Base-by-base conservation (phyloP, 2,797 vertebrate species). In the Cyclopterus lumpus region DNA sequence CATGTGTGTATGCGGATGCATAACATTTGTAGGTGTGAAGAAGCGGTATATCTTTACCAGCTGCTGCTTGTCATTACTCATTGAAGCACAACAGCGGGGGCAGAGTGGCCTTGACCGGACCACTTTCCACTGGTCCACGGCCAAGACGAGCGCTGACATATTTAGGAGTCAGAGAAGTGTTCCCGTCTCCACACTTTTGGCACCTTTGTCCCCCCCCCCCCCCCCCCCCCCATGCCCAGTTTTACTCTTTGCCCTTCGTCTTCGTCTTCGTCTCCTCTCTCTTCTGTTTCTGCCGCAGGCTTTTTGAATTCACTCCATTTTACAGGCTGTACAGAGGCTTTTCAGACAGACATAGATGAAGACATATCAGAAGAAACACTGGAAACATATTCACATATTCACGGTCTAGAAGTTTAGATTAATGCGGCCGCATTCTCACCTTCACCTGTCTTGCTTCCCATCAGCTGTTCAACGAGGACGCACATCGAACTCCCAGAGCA, bases 391-490 rank as follows among this genome's bases (percentile, higher is more conserved):
- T 70, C 8, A 16, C 20, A n/a, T 38, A 6, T 34, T 68, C 6
- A 20, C 48, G 4, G 4, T 9, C 53, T 69, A 10, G 46, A 73
- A 36, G 16, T 28, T 49, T 8, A 10, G 6, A 48, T 40, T 32
- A 10, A 6, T 15, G 11, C 5, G 0, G 7, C 22, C 15, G 1
- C 36, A 38, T 58, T 67, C 7, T 67, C 5, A 49, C 30, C 28
- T 36, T 49, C 14, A 1, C 64, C 9, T 83, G 36, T 81, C 20
- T 79, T 64, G 3, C 84, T 80, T 26, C 48, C 66, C 38, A 15
- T 16, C 88, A 97, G 96, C 96, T 36, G 96, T 97, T 3, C 96
- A 97, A 74, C 92, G 96, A 51, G 96, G 96, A 42, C 95, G 96
- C 24, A 94, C 95, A 81, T 96, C 95, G 0, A 96, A 94, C 76